Percentiles rank a stretch among this genome's conserved stretches.
Evolutionary conservation across 1,140 invertebrate genomes (phyloP).

Genomic region (Drosophila repleta): DNA sequence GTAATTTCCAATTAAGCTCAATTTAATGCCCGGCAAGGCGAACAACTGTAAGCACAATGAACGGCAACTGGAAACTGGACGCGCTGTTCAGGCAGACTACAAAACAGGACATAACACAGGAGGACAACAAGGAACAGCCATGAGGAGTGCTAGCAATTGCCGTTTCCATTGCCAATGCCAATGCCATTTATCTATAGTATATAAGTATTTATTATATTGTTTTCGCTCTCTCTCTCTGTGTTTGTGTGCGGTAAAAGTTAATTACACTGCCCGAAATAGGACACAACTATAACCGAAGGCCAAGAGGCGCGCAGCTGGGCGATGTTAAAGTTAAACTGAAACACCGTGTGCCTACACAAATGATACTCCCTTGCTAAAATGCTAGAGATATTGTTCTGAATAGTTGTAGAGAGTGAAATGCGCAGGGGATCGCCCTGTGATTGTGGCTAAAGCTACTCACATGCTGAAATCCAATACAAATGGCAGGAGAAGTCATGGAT

Average conservation of each 20-base stretch:
- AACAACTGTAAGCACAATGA: constrained; percentile 18
- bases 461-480: no score
- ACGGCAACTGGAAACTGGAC: constrained; percentile 24
- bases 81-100: background rate
- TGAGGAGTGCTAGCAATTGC: background rate
- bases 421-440: no score
- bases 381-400: no score
- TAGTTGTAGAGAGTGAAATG: no score
- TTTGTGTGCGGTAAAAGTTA: constrained; percentile 8
- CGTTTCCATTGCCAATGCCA: constrained; percentile 9
- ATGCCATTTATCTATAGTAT: constrained; percentile 27
- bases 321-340: background rate
- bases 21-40: constrained; percentile 56
- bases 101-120: constrained; percentile 1
- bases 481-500: no score
- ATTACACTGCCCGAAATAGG: constrained; percentile 33
- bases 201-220: constrained; percentile 44
- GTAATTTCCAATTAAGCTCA: constrained; percentile 79
- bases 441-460: no score
- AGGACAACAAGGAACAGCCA: background rate
- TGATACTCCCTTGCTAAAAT: no score
- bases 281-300: background rate
- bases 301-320: background rate
- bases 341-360: background rate
- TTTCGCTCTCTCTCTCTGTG: background rate